Conservation (phyloP, 2,888 invertebrate genomes). For the Ectemnius continuus region DNA sequence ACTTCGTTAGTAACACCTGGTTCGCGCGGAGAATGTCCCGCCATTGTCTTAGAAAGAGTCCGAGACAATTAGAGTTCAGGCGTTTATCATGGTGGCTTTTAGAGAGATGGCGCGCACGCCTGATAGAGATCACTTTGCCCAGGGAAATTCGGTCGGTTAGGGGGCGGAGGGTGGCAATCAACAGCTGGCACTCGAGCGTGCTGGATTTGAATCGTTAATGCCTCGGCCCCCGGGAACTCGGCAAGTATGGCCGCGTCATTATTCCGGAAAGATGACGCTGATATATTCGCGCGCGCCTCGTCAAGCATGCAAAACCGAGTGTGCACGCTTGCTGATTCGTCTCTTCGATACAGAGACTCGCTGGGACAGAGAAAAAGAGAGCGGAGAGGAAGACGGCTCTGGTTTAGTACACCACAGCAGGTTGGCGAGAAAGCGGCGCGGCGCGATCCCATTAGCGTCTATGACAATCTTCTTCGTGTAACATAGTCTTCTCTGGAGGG, state of each 20-base stretch:
- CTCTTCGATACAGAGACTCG: conserved; percentile 29
- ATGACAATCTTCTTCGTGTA: conserved; percentile 23
- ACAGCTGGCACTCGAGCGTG: conserved; percentile 43
- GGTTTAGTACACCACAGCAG: conserved; percentile 3
- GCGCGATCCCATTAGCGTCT: conserved; percentile 19
- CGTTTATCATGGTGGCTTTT: no score
- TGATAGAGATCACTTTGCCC: no score
- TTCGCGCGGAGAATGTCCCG: neutral
- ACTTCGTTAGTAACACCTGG: neutral
- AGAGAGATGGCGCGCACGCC: neutral
- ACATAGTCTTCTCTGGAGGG: conserved; percentile 11
- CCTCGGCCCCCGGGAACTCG: conserved; percentile 36
- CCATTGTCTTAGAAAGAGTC: no score
- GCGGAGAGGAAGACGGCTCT: neutral
- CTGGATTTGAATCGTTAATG: conserved; percentile 60
- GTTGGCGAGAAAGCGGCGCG: neutral
- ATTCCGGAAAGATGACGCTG: conserved; percentile 60
- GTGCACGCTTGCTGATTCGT: conserved; percentile 35
- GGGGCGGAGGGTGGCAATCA: conserved; percentile 43
- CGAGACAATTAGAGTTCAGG: no score
- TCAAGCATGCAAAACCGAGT: conserved; percentile 27
- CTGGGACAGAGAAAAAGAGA: no score
- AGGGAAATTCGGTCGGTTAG: conserved; percentile 21
- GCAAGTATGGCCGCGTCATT: conserved; percentile 47
- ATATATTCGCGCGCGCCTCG: conserved; percentile 47